These are phyloP conservation scores for Sphinx pinastri DNA, from an alignment of 2,888 invertebrate species.

Conservation along the genomic window DNA sequence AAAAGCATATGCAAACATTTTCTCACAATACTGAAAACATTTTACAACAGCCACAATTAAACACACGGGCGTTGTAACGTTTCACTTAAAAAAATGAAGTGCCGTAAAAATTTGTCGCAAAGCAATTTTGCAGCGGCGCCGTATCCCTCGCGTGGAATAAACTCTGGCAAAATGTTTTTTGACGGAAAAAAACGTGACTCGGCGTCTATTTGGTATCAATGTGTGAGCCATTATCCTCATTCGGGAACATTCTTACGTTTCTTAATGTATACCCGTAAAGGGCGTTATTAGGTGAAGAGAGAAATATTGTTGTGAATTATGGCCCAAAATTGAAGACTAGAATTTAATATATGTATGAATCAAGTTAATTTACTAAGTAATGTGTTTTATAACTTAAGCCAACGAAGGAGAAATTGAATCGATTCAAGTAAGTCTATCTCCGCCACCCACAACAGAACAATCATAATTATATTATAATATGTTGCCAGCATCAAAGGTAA, in stretches of 20 bases:
- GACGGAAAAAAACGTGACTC: conserved; percentile 19
- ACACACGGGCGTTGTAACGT: conserved; percentile 3
- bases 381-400: too few relatives aligned
- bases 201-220: background rate
- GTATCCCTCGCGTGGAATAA: conserved; percentile 36
- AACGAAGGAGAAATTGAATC: too few relatives aligned
- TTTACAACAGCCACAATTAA: background rate
- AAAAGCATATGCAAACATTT: too few relatives aligned
- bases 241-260: background rate
- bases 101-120: conserved; percentile 38
- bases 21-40: too few relatives aligned
- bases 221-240: conserved; percentile 1
- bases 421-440: too few relatives aligned
- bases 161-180: conserved; percentile 33
- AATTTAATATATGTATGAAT: background rate
- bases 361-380: too few relatives aligned
- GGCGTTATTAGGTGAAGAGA: background rate
- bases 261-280: background rate
- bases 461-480: too few relatives aligned
- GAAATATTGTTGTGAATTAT: background rate
- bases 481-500: too few relatives aligned
- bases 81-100: conserved; percentile 30
- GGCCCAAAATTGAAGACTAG: background rate
- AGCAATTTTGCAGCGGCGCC: conserved; percentile 35
- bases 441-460: too few relatives aligned